Base-by-base conservation (phyloP, 1,140 invertebrate genomes). In the Drosophila trapezifrons region DNA sequence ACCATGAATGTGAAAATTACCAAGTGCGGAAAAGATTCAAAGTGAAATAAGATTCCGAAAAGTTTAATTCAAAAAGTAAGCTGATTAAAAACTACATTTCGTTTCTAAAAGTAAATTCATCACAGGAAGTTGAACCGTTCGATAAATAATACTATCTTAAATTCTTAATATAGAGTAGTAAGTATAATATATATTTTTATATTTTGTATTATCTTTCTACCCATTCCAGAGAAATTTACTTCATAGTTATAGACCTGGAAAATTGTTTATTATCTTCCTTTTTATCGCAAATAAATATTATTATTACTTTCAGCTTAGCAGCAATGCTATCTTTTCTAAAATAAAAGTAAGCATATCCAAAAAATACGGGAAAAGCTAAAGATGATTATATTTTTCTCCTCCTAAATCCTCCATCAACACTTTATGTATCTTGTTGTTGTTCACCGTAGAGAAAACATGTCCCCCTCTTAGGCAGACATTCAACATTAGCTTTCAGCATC, bases 401-500 rank as follows among this genome's bases (percentile, higher is more conserved):
- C 20, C 32, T 25, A 54, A 40, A 37, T 25, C 12, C 8, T 2
- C 12, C 35, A 52, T 43, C 43, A 38, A 62, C 66, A 52, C 45
- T 62, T 71, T 20, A 55, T 29, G 32, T 45, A 25, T 25, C 43
- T 25, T 69, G 47, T 35, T 27, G 18, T 12, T 6, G 17, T 43
- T 58, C 12, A 40, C 25, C 27, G 25, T 15, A 46, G 22, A 18
- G 40, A 29, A 67, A 67, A 46, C 40, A 22, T 70, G 40, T 67
- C 47, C 40, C 40, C 42, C 67, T 57, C 57, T 45, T 40, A 49
- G 42, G 65, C 67, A 71, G 67, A 40, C 65, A 56, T 47, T 71
- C 52, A 58, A 49, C 65, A 71, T 57, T 56, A 38, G 64, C 67
- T 40, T 27, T 67, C 67, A 57, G 51, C 67, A 67, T 69, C 40